These are phyloP conservation scores for Poecilia velifera DNA, from an alignment of 2,797 vertebrate genomes.

Conservation along the genomic window DNA sequence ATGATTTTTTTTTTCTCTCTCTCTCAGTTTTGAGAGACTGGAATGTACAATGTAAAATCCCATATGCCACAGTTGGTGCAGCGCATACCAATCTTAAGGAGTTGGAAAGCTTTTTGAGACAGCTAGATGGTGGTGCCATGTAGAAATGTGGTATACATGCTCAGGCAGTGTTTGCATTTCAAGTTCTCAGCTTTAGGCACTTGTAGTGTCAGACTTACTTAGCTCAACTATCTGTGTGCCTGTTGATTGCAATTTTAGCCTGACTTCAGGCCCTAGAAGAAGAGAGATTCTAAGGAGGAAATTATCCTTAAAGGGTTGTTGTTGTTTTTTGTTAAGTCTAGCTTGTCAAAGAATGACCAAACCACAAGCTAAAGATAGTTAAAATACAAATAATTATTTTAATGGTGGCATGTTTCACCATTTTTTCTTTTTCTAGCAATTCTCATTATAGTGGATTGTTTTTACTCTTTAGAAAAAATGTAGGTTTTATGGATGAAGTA, in stretches of 20 bases:
- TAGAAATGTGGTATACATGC: constrained; percentile 41
- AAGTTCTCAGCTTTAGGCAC: constrained; percentile 48
- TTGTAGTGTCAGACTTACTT: constrained; percentile 44
- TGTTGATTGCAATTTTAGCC: constrained; percentile 34
- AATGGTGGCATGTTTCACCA: not conserved
- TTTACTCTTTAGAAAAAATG: not conserved
- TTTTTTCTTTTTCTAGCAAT: too few species aligned
- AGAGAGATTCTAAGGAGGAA: constrained; percentile 10
- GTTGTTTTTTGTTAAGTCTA: not conserved
- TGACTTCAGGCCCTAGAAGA: constrained; percentile 28
- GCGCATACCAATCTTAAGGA: not conserved
- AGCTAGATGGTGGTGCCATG: constrained; percentile 17
- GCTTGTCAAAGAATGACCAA: not conserved
- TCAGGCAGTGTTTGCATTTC: constrained; percentile 41
- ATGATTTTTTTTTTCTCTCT: constrained; percentile 14
- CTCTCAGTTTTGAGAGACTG: constrained; percentile 8
- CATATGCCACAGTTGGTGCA: constrained; percentile 10
- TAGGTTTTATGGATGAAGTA: not conserved
- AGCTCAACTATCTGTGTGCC: constrained; percentile 27
- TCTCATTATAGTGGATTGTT: not conserved
- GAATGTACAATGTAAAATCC: constrained; percentile 25
- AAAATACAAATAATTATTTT: not conserved
- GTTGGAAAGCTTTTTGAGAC: constrained; percentile 11
- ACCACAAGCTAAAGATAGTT: not conserved
- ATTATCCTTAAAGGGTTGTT: constrained; percentile 33